Conservation (phyloP, 2,797 vertebrate genomes). For the Myiotriccus ornatus region DNA sequence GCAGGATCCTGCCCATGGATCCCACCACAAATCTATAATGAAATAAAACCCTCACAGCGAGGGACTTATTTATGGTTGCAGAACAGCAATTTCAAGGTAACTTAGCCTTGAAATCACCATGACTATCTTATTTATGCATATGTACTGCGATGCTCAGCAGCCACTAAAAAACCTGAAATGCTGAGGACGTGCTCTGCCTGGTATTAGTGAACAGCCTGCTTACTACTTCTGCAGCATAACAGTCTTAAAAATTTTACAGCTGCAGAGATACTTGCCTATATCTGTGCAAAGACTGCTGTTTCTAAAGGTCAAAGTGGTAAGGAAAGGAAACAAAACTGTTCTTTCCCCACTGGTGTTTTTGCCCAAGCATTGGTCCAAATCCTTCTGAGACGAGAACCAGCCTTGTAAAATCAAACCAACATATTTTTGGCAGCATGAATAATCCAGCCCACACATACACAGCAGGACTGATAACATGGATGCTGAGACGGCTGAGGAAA, state of each 20-base stretch:
- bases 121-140: constrained; percentile 46
- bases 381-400: neutral
- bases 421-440: neutral
- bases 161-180: neutral
- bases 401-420: neutral
- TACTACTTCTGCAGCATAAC: neutral
- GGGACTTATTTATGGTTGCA: neutral
- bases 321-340: neutral
- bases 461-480: neutral
- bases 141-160: neutral
- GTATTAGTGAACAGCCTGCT: neutral
- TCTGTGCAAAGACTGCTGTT: neutral
- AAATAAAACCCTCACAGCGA: neutral
- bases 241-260: neutral
- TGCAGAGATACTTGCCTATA: neutral
- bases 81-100: constrained; percentile 48
- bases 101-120: constrained; percentile 35
- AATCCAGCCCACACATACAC: neutral
- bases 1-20: neutral
- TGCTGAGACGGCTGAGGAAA: neutral
- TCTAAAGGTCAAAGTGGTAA: neutral
- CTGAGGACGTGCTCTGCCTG: neutral
- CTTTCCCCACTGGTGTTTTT: neutral
- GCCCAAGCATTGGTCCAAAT: neutral
- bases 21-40: neutral